A percentile compares a stretch with the other conserved stretches of the same genome.
These are phyloP conservation scores for Ceratosolen solmsi DNA, from an alignment of 1,140 invertebrate species.

Conservation along the genomic window DNA sequence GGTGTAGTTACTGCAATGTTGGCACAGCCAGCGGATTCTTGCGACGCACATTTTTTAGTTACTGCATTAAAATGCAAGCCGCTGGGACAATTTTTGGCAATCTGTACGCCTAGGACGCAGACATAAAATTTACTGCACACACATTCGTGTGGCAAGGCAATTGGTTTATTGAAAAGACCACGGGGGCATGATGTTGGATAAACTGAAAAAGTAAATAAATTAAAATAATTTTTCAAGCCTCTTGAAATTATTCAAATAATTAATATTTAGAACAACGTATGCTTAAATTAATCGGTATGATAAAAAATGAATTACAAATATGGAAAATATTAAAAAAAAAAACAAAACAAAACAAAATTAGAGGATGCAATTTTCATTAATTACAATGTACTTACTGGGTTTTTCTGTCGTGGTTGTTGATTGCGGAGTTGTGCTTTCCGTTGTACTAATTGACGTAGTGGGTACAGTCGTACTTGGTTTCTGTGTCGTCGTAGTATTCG, in stretches of 20 bases:
- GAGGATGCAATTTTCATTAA: neutral
- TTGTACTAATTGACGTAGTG: neutral
- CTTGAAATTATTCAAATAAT: neutral
- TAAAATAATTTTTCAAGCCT: neutral
- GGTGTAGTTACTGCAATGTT: neutral
- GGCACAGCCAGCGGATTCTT: slow-evolving; percentile 7
- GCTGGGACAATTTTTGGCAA: neutral
- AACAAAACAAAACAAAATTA: neutral
- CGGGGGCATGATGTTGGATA: slow-evolving; percentile 26
- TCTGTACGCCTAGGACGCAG: slow-evolving; percentile 8
- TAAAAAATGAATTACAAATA: too few species aligned
- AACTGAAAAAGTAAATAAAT: neutral
- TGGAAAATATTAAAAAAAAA: too few species aligned
- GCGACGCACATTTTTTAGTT: neutral
- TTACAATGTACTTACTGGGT: slow-evolving; percentile 13
- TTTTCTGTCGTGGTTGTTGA: slow-evolving; percentile 1
- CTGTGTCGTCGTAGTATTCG: slow-evolving; percentile 1
- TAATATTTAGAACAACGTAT: neutral
- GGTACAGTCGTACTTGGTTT: neutral
- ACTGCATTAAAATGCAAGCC: slow-evolving; percentile 12
- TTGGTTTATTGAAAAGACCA: neutral
- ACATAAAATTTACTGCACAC: slow-evolving; percentile 30
- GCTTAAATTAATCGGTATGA: too few species aligned
- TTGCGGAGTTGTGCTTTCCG: neutral
- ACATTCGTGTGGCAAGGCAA: slow-evolving; percentile 30